Evolutionary conservation across 2,113 vertebrate species (phyloP).

Genomic region (Phrynosoma blainvillii): DNA sequence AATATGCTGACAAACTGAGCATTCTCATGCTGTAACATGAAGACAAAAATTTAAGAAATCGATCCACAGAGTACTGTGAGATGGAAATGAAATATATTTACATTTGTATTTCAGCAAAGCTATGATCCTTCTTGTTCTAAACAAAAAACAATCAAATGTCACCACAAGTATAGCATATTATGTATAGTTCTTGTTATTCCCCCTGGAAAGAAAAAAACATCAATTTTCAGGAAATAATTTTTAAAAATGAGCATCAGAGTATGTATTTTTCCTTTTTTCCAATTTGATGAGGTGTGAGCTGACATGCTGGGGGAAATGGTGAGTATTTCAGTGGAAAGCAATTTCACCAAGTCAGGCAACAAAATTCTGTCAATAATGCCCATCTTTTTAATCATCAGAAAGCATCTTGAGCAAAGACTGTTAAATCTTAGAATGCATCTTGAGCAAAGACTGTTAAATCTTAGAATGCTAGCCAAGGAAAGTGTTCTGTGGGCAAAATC

Average conservation of each 20-base stretch:
- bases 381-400: neutral
- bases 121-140: neutral
- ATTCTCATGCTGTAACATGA: neutral
- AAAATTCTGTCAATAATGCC: neutral
- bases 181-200: neutral
- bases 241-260: neutral
- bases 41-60: neutral
- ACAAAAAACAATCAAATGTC: neutral
- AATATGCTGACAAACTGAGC: neutral
- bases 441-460: neutral
- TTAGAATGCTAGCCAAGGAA: neutral
- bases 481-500: neutral
- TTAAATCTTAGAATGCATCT: neutral
- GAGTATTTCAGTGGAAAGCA: neutral
- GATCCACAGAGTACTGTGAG: neutral
- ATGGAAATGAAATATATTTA: neutral
- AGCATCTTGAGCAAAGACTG: neutral
- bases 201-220: neutral
- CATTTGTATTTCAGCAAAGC: neutral
- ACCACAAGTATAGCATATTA: neutral
- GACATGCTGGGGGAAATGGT: neutral
- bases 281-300: neutral
- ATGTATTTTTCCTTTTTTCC: neutral
- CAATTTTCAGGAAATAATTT: neutral
- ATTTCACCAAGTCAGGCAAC: neutral